Conservation (phyloP, 1,140 invertebrate genomes). For the Hyles euphorbiae region DNA sequence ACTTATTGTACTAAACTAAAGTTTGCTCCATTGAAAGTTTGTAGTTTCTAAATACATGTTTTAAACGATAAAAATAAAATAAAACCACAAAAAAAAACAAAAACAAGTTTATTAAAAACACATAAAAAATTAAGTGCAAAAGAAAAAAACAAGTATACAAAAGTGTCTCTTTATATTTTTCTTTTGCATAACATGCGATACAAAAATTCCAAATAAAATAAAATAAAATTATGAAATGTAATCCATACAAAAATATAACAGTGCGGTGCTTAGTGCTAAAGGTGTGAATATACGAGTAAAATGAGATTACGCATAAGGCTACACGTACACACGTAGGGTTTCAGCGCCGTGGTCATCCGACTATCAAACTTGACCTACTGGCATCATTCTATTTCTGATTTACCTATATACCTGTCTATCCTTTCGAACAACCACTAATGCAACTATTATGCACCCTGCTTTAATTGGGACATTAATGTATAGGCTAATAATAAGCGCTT, state of each 20-base stretch:
- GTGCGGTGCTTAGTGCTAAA: conserved; percentile 4
- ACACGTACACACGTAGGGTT: conserved; percentile 35
- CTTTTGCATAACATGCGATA: too few species aligned
- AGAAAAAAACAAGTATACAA: too few species aligned
- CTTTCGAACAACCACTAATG: too few species aligned
- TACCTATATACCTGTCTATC: too few species aligned
- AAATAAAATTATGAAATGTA: conserved; percentile 1
- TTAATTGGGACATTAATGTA: too few species aligned
- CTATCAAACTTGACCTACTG: conserved; percentile 49
- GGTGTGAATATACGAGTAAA: conserved; percentile 30
- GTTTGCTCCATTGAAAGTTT: too few species aligned
- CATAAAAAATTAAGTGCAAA: not conserved
- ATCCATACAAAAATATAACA: conserved; percentile 1
- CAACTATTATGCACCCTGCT: too few species aligned
- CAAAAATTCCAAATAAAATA: conserved; percentile 1
- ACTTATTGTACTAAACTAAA: too few species aligned
- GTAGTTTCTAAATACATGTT: too few species aligned
- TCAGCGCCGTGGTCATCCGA: conserved; percentile 20
- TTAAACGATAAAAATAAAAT: not conserved
- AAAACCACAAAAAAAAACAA: not conserved
- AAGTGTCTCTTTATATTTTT: too few species aligned
- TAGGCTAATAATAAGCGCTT: too few species aligned
- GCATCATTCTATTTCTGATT: conserved; percentile 9
- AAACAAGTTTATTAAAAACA: conserved; percentile 1
- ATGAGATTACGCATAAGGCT: conserved; percentile 59